Evolutionary conservation across 2,888 invertebrate genomes (phyloP), one percentile per base, ranked within the genome.

Genomic region (Drosophila setosimentum): DNA sequence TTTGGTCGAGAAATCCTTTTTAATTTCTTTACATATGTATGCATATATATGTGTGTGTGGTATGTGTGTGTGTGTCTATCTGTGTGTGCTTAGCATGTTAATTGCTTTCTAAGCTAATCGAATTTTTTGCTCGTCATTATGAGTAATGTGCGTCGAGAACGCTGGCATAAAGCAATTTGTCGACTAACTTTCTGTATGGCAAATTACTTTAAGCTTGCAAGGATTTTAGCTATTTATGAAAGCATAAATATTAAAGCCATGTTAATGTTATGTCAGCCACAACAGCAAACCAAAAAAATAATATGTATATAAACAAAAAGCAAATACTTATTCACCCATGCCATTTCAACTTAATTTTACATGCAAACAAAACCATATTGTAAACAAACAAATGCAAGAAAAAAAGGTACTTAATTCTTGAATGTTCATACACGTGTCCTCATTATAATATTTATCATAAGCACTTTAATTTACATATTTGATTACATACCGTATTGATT

Each of bases 81-180:
- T 57, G 27, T 55, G 35, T 75, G 71, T 80, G 83, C 78, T 81
- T 76, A 76, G 84, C 76, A 80, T 82, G 87, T 89, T 90, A 90
- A 90, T 91, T 90, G 89, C 91, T 85, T 79, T 80, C 72, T 77
- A 73, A 80, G 86, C 84, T 82, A 82, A 91, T 91, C 86, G 84
- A 83, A 88, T 91, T 90, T 86, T 81, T 80, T 84, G 85, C 87
- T 74, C 66, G 89, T 86, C 85, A 86, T 86, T 89, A 89, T 86
- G 85, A 86, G 87, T 89, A 85, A 89, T 85, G 85, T 71, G 75
- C 60, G 65, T 58, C 51, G 66, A 63, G 24, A 71, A 35, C 63
- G 40, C 63, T 64, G 70, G 58, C 74, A 89, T 84, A 66, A 73
- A 89, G 80, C 89, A 89, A 85, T 85, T 89, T 85, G 89, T 89